A percentile compares a stretch with the other conserved stretches of the same genome.
phyloP scores from a whole-genome alignment of 2,113 vertebrate species.

The Clarias batrachus region DNA sequence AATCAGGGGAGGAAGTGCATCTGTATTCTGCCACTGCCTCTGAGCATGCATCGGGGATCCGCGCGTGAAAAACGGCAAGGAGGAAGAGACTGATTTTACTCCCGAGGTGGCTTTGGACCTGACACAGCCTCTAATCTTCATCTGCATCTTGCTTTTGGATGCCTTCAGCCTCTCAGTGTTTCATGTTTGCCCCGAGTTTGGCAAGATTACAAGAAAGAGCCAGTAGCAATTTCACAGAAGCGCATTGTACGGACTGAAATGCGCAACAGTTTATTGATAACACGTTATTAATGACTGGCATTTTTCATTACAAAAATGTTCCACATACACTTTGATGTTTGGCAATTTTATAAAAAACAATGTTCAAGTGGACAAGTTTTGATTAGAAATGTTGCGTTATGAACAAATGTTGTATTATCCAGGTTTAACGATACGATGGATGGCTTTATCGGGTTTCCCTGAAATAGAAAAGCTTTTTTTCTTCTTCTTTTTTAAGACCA shows the following conservation, averaged over 20 bases:
- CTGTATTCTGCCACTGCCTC: conserved; percentile 51
- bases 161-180: conserved; percentile 5
- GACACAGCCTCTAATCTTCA: conserved; percentile 34
- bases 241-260: background rate
- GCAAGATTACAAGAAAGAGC: background rate
- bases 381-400: background rate
- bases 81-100: conserved; percentile 34
- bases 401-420: background rate
- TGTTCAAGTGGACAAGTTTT: background rate
- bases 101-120: conserved; percentile 23
- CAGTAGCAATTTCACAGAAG: background rate
- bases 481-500: background rate
- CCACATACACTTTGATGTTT: background rate
- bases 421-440: background rate
- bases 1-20: conserved; percentile 51
- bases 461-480: background rate
- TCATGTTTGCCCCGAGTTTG: conserved; percentile 5
- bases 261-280: background rate
- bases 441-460: background rate
- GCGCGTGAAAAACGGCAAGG: conserved; percentile 16
- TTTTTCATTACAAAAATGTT: background rate
- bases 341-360: background rate
- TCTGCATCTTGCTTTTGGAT: conserved; percentile 34
- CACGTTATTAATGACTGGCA: background rate
- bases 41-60: conserved; percentile 26